A percentile compares a stretch with the other conserved stretches of the same genome.
Conservation (phyloP, 1,140 invertebrate species). For the Achroia grisella region DNA sequence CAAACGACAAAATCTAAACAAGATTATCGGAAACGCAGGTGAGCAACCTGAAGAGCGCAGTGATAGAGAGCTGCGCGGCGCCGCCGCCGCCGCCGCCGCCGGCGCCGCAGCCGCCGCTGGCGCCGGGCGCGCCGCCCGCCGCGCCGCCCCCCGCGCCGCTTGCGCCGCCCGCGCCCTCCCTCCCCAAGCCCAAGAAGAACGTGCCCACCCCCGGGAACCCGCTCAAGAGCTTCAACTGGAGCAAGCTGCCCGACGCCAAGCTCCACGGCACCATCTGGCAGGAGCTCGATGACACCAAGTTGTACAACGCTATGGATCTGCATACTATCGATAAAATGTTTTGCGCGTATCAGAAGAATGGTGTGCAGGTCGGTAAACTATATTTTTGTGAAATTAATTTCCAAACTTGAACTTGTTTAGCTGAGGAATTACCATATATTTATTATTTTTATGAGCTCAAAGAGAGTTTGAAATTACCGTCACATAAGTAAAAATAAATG, state of each 20-base stretch:
- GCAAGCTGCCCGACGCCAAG: slow-evolving; percentile 92
- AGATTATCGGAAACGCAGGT: too few relatives aligned
- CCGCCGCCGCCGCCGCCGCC: slow-evolving; percentile 57
- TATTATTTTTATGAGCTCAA: too few relatives aligned
- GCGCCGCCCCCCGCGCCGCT: slow-evolving; percentile 70
- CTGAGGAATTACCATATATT: too few relatives aligned
- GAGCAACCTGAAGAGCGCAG: slow-evolving; percentile 70
- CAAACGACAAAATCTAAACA: too few relatives aligned
- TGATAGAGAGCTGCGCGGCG: slow-evolving; percentile 64
- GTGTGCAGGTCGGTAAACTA: slow-evolving; percentile 76
- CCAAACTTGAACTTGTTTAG: too few relatives aligned
- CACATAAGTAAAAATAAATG: too few relatives aligned
- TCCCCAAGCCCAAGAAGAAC: slow-evolving; percentile 79
- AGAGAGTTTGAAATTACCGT: too few relatives aligned
- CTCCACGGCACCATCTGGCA: slow-evolving; percentile 94
- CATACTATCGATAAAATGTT: slow-evolving; percentile 95
- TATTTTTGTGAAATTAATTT: too few relatives aligned
- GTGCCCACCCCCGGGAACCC: slow-evolving; percentile 93
- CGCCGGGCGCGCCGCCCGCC: slow-evolving; percentile 73
- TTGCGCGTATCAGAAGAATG: slow-evolving; percentile 95
- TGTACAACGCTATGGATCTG: slow-evolving; percentile 94
- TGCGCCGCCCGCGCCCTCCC: slow-evolving; percentile 72
- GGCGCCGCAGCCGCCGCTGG: slow-evolving; percentile 76
- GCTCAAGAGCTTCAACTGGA: slow-evolving; percentile 98
- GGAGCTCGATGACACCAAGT: slow-evolving; percentile 93